Base-by-base conservation (phyloP, 2,797 vertebrate genomes). In the Esox masquinongy region DNA sequence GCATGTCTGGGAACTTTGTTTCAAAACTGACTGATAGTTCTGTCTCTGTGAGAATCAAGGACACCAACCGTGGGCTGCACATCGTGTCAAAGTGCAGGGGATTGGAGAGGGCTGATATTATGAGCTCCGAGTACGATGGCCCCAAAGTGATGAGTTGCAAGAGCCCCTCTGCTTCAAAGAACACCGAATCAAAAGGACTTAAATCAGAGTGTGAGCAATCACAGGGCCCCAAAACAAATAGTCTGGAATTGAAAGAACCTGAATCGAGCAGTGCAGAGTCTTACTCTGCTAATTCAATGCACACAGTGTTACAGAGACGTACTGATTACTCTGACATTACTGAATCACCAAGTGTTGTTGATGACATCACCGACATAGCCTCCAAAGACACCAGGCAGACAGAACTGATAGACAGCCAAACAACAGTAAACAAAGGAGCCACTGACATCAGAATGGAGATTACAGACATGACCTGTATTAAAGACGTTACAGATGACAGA, bases 331-430 rank as follows among this genome's bases (percentile, higher is more conserved):
- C n/a, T 1, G 31, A 71, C 72, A 81, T 76, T 70, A 82, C 68
- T 72, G 66, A 43, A 31, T 70, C 79, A 43, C 59, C 75, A 72
- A 43, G n/a, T 74, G 82, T 59, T 73, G 74, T 74, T 72, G 66
- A 36, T 29, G 77, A 79, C 75, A 9, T 56, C 36, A 14, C 12
- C 24, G 80, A 80, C 14, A 19, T 72, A 53, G 67, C 49, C 5
- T 72, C 7, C 71, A 74, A 69, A 68, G 73, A 78, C 67, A 1
- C 50, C 8, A 75, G 43, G 73, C 74, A 75, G 31, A 61, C 43
- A 49, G 47, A 76, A 51, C 53, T n/a, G 16, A 3, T 12, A 49
- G 71, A 43, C 17, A 61, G 22, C 22, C 56, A 24, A 61, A 24
- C 2, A 24, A 24, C 22, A 24, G 11, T 61, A 61, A 61, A 61